Conservation (phyloP, 2,888 invertebrate species). For the Ephialtes manifestator region DNA sequence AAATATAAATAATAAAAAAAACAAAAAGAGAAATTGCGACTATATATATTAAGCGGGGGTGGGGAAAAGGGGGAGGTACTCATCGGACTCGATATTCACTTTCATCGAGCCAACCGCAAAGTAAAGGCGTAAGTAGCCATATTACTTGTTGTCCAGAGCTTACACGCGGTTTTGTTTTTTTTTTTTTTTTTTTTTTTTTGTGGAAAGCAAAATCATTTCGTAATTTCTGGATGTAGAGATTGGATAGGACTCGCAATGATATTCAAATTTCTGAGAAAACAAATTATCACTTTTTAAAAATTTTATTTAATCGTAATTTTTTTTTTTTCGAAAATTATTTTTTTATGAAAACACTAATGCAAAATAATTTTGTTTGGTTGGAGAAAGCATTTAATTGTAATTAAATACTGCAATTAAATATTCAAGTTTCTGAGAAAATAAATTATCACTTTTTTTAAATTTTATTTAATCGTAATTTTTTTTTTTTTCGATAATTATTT, state of each 20-base stretch:
- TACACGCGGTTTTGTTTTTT: slow-evolving; percentile 49
- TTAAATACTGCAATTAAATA: too few species aligned
- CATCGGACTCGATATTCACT: slow-evolving; percentile 63
- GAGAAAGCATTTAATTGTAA: too few species aligned
- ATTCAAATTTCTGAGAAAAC: neutral
- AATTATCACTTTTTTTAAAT: too few species aligned
- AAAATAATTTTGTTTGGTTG: too few species aligned
- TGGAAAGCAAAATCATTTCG: slow-evolving; percentile 64
- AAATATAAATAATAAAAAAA: neutral
- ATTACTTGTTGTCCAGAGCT: neutral
- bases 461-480: too few species aligned
- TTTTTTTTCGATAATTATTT: too few species aligned
- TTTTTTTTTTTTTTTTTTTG: too few species aligned
- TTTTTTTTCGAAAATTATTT: neutral
- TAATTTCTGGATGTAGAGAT: slow-evolving; percentile 32
- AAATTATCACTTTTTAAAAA: neutral
- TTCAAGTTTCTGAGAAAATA: too few species aligned
- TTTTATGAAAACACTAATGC: too few species aligned
- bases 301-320: neutral
- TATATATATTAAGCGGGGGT: neutral
- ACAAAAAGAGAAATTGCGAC: slow-evolving; percentile 9
- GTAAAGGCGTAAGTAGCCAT: slow-evolving; percentile 18
- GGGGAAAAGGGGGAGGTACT: neutral
- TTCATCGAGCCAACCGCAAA: slow-evolving; percentile 52
- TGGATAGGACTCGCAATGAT: neutral